phyloP scores from a whole-genome alignment of 2,888 invertebrate genomes.

The Cantharis rufa region DNA sequence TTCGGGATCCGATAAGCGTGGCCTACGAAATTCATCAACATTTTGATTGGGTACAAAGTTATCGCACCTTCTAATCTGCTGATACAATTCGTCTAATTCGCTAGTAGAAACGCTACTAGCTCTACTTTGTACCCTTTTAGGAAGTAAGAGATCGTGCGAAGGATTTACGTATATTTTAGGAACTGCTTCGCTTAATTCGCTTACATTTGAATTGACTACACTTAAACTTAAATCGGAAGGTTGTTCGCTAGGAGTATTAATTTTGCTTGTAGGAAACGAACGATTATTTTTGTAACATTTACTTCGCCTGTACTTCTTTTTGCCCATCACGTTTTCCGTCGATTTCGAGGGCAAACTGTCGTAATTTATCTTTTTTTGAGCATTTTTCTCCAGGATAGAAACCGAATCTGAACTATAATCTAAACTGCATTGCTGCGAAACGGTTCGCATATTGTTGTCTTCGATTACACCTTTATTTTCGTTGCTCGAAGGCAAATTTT shows the following conservation, averaged over 20 bases:
- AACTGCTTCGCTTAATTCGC: conserved; percentile 30
- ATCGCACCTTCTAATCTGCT: conserved; percentile 64
- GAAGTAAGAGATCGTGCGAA: conserved; percentile 53
- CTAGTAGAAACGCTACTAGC: conserved; percentile 62
- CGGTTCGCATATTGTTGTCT: conserved; percentile 62
- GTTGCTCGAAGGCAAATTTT: conserved; percentile 32
- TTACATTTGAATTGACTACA: conserved; percentile 46
- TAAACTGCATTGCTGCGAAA: conserved; percentile 72
- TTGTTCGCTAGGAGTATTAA: conserved; percentile 14
- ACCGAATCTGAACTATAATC: conserved; percentile 67
- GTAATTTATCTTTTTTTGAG: conserved; percentile 45
- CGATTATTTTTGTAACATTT: conserved; percentile 12
- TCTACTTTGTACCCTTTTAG: conserved; percentile 60
- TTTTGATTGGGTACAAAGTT: conserved; percentile 41
- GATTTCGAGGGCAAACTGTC: conserved; percentile 36
- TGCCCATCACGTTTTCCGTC: conserved; percentile 5
- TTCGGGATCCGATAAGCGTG: conserved; percentile 51
- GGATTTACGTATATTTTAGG: conserved; percentile 57
- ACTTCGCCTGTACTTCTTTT: conserved; percentile 1
- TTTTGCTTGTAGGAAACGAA: not conserved
- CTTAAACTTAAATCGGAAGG: conserved; percentile 36
- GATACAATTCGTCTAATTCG: conserved; percentile 71
- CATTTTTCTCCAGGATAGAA: conserved; percentile 42
- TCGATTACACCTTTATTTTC: conserved; percentile 23
- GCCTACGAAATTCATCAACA: conserved; percentile 34